Base-by-base conservation (phyloP, 2,888 invertebrate species). In the Dicyrtomina minuta region DNA sequence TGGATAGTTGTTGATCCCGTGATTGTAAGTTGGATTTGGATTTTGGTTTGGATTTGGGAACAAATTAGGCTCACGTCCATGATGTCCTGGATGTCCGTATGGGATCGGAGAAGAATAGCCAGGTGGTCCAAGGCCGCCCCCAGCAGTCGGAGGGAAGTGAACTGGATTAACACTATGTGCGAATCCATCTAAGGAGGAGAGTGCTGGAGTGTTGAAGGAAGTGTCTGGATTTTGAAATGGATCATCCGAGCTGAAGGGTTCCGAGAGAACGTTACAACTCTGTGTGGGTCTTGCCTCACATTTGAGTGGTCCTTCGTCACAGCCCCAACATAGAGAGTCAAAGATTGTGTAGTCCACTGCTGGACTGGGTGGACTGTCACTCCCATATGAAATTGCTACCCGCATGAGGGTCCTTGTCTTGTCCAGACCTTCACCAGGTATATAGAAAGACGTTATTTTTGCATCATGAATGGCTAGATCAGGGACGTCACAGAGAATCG, bases 351-450 rank as follows among this genome's bases (percentile, higher is more conserved):
- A 78, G 59, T 78, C 78, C 15, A 73, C 39, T 1, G 78, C 72
- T 13, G 74, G 73, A 56, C 77, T 77, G 24, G 72, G 71, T 2
- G 72, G 56, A 22, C 75, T 74, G 15, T 72, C 72, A 17, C 64
- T 56, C 6, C 78, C 78, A 66, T 78, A 78, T 61, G 74, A 75
- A 2, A 78, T 46, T 2, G 74, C 70, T 24, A 75, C 55, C 24
- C 77, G 66, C 27, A 75, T 67, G 17, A 78, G 51, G 17, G 76
- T 74, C 65, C 78, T 72, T 20, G 78, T 78, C 66, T 78, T 78
- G 39, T 78, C 78, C 15, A 78, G 62, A 4, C 78, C 78, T 70
- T 78, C 78, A 4, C 78, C 78, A 49, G 78, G 78, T 49, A 78
- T 78, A 44, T 78, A 78, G 65, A 78, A 78, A 12, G 75, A 74